A percentile compares a stretch with the other conserved stretches of the same genome.
Evolutionary conservation across 1,140 invertebrate genomes (phyloP).

Genomic region (Carcinoscorpius rotundicauda): DNA sequence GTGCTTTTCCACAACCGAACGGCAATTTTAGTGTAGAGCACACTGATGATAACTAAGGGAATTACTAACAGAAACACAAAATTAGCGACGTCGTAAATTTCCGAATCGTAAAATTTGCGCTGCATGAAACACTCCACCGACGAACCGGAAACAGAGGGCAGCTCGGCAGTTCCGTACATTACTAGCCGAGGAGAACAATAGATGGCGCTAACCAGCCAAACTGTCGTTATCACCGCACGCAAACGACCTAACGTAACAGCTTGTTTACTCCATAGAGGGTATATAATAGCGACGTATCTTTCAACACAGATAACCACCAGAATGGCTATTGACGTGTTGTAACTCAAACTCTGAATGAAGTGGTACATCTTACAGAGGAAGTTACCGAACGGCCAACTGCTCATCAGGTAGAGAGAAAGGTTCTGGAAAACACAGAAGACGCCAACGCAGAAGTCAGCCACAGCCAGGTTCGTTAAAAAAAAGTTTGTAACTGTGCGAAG

Average conservation of each 20-base stretch:
- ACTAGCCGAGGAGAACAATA: slow-evolving; percentile 59
- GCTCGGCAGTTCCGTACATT: slow-evolving; percentile 23
- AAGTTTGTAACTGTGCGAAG: slow-evolving; percentile 71
- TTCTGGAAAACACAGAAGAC: slow-evolving; percentile 78
- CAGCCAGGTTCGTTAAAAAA: slow-evolving; percentile 65
- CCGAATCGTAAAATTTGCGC: slow-evolving; percentile 57
- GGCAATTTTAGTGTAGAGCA: slow-evolving; percentile 56
- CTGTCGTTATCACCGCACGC: slow-evolving; percentile 53
- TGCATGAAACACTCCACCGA: slow-evolving; percentile 52
- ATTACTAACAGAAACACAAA: slow-evolving; percentile 58
- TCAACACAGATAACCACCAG: slow-evolving; percentile 69
- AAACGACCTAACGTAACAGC: slow-evolving; percentile 16
- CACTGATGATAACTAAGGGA: slow-evolving; percentile 56
- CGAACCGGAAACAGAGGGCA: slow-evolving; percentile 15
- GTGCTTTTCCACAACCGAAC: slow-evolving; percentile 47
- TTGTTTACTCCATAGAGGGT: slow-evolving; percentile 53
- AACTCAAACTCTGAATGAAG: slow-evolving; percentile 62
- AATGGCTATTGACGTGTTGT: slow-evolving; percentile 67
- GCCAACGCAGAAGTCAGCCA: slow-evolving; percentile 70
- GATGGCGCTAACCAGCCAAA: slow-evolving; percentile 58
- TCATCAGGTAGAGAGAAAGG: slow-evolving; percentile 55
- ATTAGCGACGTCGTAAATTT: slow-evolving; percentile 59
- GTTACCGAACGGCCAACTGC: slow-evolving; percentile 61
- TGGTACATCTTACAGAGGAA: slow-evolving; percentile 73
- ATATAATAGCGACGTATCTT: slow-evolving; percentile 65